Evolutionary conservation across 2,113 vertebrate genomes (phyloP), one percentile per base, ranked within the genome.

Genomic region (Pluvianellus socialis): DNA sequence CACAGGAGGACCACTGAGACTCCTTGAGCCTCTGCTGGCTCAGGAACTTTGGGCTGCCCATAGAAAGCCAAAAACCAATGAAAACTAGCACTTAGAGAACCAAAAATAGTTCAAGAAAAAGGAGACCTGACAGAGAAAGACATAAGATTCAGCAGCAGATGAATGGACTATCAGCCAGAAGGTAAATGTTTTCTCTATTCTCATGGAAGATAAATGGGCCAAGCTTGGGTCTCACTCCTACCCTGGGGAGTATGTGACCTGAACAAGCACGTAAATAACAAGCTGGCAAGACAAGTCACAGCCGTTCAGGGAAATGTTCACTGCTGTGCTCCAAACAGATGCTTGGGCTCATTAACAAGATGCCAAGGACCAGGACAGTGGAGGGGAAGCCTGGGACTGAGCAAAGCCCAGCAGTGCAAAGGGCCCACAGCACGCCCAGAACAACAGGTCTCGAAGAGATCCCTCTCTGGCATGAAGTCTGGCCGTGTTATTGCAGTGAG

Each of bases 181-280:
- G 76, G 91, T 91, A 96, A 96, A 97, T 79, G 86, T 91, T 96
- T 84, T 80, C 89, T 70, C 94, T 94, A 79, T 63, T 88, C 65
- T 86, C 50, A 19, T 9, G n/a, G 59, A 91, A 92, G 93, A 97
- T 33, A 94, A 77, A 97, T 74, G 79, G 86, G 59, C 79, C 6
- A 5, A 82, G 40, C 66, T 38, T 1, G 6, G 84, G 89, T 87
- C 87, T 79, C 32, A 0, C 70, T 96, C 70, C 81, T 53, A 44
- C 93, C 90, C 90, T 23, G 17, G 81, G 89, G 84, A 95, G 84
- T 14, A 71, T 17, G 53, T 95, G 96, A 97, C 93, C 95, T 92
- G 87, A 94, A 87, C 6, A 0, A 93, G 66, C 84, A 70, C 1
- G 21, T 94, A 95, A 96, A 94, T 70, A 96, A 96, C 90, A 82